phyloP scores from a whole-genome alignment of 2,888 invertebrate genomes.

The Metopia argyrocephala region DNA sequence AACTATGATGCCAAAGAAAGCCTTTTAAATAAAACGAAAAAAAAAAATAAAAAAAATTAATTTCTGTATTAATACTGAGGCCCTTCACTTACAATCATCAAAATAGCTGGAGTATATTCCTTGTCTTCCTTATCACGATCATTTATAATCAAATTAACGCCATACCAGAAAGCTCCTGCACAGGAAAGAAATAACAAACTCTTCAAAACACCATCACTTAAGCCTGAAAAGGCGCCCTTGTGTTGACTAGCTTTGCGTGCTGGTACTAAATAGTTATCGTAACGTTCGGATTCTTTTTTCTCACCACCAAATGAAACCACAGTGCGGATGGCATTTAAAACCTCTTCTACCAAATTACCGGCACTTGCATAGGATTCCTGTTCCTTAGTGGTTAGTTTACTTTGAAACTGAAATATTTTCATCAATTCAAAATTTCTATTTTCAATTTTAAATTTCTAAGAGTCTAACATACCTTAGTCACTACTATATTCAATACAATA shows the following conservation, averaged over 20 bases:
- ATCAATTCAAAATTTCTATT: neutral
- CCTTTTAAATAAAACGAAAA: conserved; percentile 63
- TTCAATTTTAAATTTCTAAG: neutral
- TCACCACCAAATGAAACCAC: conserved; percentile 90
- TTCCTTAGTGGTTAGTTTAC: conserved; percentile 83
- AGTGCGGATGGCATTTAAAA: conserved; percentile 85
- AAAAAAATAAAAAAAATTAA: neutral
- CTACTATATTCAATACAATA: conserved; percentile 85
- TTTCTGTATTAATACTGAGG: neutral
- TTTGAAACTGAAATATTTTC: conserved; percentile 80
- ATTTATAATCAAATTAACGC: conserved; percentile 85
- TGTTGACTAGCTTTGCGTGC: conserved; percentile 83
- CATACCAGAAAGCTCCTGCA: conserved; percentile 89
- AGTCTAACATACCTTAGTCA: conserved; percentile 83
- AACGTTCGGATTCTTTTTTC: conserved; percentile 84
- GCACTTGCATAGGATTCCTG: conserved; percentile 87
- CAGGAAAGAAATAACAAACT: conserved; percentile 87
- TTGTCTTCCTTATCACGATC: conserved; percentile 81
- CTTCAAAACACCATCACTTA: conserved; percentile 86
- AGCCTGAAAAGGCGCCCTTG: conserved; percentile 84
- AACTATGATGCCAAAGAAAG: conserved; percentile 87
- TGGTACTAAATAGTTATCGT: conserved; percentile 80
- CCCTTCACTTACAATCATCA: conserved; percentile 83
- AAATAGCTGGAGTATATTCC: conserved; percentile 84
- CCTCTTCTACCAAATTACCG: conserved; percentile 88